Conservation (phyloP, 2,113 vertebrate genomes). For the Trematocara marginatum region DNA sequence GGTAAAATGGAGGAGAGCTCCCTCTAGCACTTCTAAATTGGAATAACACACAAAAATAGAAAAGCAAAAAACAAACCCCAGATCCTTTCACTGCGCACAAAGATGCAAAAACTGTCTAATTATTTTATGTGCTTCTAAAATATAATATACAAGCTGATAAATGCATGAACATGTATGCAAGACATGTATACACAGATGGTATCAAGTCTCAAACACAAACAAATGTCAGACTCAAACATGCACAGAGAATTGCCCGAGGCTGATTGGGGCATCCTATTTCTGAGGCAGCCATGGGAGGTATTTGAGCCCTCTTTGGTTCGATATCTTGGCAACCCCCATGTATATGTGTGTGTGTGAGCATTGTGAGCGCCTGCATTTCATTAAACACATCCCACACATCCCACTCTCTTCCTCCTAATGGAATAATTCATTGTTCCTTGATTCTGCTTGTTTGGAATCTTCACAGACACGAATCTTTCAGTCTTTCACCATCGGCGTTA, state of each 20-base stretch:
- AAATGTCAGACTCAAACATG: conserved; percentile 40
- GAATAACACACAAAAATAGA: conserved; percentile 47
- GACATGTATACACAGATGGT: not conserved
- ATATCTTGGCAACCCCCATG: conserved; percentile 54
- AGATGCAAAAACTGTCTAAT: not conserved
- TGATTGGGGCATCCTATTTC: conserved; percentile 53
- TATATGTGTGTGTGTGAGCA: conserved; percentile 1
- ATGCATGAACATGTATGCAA: not conserved
- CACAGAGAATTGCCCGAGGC: conserved; percentile 48
- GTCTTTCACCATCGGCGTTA: not conserved
- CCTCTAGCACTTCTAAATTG: conserved; percentile 66
- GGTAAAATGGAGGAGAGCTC: conserved; percentile 64
- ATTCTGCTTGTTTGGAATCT: conserved; percentile 31
- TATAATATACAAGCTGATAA: not conserved
- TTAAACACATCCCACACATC: conserved; percentile 51
- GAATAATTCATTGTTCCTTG: conserved; percentile 53
- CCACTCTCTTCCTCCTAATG: conserved; percentile 37
- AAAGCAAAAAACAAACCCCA: not conserved
- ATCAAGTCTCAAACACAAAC: conserved; percentile 25
- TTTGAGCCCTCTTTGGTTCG: conserved; percentile 34
- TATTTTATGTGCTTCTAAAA: not conserved
- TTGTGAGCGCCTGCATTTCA: conserved; percentile 46
- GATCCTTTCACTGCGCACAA: not conserved
- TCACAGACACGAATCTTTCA: not conserved
- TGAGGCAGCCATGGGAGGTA: conserved; percentile 48